phyloP scores from a whole-genome alignment of 2,797 vertebrate genomes.

The Coranthus polyacanthus region DNA sequence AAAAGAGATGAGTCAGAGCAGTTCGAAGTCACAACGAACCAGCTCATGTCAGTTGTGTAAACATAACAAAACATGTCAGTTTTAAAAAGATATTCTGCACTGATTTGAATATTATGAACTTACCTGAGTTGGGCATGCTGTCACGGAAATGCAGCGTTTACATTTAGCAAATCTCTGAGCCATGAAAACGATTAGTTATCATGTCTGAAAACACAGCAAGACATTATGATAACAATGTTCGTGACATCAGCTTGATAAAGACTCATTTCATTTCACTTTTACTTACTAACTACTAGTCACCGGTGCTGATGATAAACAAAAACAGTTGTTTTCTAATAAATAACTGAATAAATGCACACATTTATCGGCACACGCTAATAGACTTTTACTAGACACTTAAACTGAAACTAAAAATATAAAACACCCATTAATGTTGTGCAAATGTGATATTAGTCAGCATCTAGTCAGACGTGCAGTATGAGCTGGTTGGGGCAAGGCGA shows the following conservation, averaged over 20 bases:
- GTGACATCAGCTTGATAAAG: neutral
- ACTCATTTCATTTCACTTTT: neutral
- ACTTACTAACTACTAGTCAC: neutral
- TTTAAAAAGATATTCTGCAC: neutral
- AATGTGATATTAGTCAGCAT: constrained; percentile 67
- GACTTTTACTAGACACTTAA: constrained; percentile 30
- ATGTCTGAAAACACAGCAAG: neutral
- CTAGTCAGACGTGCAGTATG: constrained; percentile 58
- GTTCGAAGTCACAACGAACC: constrained; percentile 15
- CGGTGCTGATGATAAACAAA: neutral
- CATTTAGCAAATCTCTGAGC: neutral
- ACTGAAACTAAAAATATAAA: constrained; percentile 36
- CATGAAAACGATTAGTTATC: neutral
- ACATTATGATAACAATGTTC: no score
- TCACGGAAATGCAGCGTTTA: neutral
- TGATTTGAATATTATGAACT: neutral
- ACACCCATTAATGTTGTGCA: constrained; percentile 36
- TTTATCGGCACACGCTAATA: neutral
- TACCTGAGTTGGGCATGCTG: neutral
- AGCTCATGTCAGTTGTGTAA: neutral
- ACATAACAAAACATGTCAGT: neutral
- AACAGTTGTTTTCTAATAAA: no score
- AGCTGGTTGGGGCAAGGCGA: constrained; percentile 77
- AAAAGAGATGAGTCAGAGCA: constrained; percentile 41
- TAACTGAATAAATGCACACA: no score